Evolutionary conservation across 2,113 vertebrate genomes (phyloP).

Genomic region (Misgurnus anguillicaudatus): DNA sequence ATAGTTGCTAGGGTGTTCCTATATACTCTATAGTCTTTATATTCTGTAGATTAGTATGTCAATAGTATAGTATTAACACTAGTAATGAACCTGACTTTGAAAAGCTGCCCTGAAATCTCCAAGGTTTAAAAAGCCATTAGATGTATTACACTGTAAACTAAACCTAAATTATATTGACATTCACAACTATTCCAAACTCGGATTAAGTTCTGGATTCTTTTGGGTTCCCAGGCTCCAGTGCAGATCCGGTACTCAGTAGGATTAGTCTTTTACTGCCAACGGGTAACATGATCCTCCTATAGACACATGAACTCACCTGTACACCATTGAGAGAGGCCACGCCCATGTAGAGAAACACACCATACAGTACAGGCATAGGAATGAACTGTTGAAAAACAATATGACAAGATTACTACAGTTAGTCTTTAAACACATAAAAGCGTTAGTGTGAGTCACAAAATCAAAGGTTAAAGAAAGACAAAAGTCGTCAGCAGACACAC

Average conservation of each 20-base stretch:
- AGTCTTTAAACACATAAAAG: neutral
- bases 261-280: neutral
- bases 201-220: slow-evolving; percentile 1
- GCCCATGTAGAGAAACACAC: slow-evolving; percentile 80
- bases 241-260: slow-evolving; percentile 8
- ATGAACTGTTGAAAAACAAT: slow-evolving; percentile 65
- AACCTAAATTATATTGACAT: neutral
- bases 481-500: slow-evolving; percentile 10
- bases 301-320: slow-evolving; percentile 66
- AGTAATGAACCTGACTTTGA: too few relatives aligned
- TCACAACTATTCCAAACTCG: neutral
- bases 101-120: neutral
- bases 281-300: neutral
- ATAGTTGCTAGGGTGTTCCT: too few relatives aligned
- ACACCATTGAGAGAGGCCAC: slow-evolving; percentile 78
- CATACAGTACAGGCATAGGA: slow-evolving; percentile 79
- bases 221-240: slow-evolving; percentile 16
- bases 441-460: neutral
- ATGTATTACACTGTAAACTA: neutral
- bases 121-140: neutral
- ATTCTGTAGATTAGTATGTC: too few relatives aligned
- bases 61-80: too few relatives aligned
- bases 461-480: neutral
- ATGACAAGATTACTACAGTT: neutral
- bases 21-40: too few relatives aligned